phyloP scores from a whole-genome alignment of 2,797 vertebrate species.

The Melanotaenia trifasciata region DNA sequence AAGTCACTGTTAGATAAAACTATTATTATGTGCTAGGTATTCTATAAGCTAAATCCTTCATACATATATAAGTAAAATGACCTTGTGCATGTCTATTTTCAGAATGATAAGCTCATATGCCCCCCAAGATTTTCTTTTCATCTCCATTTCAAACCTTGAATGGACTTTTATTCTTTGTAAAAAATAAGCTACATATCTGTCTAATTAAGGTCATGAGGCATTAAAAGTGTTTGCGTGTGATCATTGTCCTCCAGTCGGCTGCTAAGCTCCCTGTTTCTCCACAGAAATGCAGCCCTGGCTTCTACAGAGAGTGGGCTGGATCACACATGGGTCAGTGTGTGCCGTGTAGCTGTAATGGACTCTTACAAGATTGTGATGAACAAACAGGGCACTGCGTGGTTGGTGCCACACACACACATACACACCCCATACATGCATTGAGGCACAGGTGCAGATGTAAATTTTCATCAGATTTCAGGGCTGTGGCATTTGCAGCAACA shows the following conservation, averaged over 20 bases:
- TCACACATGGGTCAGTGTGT: slow-evolving; percentile 80
- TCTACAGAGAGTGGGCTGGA: slow-evolving; percentile 81
- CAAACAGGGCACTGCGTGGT: slow-evolving; percentile 88
- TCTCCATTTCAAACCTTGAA: not conserved
- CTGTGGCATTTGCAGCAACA: not conserved
- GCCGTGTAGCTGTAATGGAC: slow-evolving; percentile 88
- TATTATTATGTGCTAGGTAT: not conserved
- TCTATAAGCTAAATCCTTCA: not conserved
- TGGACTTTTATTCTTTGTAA: not conserved
- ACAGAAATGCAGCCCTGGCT: slow-evolving; percentile 86
- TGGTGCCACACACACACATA: slow-evolving; percentile 57
- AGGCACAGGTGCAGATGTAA: not conserved
- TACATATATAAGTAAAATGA: not conserved
- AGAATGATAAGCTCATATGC: fast-evolving
- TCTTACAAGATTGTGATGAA: slow-evolving; percentile 85
- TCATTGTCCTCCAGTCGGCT: not conserved
- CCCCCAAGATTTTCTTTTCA: not conserved
- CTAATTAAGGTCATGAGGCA: not conserved
- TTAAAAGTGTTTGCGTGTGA: slow-evolving; percentile 2
- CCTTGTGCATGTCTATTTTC: not conserved
- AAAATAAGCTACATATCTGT: not conserved
- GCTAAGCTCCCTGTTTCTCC: slow-evolving; percentile 17
- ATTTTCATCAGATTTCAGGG: slow-evolving; percentile 5
- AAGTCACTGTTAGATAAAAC: not conserved
- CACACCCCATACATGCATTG: not conserved